phyloP scores from a whole-genome alignment of 1,140 invertebrate genomes.

The Mizuhopecten yessoensis region DNA sequence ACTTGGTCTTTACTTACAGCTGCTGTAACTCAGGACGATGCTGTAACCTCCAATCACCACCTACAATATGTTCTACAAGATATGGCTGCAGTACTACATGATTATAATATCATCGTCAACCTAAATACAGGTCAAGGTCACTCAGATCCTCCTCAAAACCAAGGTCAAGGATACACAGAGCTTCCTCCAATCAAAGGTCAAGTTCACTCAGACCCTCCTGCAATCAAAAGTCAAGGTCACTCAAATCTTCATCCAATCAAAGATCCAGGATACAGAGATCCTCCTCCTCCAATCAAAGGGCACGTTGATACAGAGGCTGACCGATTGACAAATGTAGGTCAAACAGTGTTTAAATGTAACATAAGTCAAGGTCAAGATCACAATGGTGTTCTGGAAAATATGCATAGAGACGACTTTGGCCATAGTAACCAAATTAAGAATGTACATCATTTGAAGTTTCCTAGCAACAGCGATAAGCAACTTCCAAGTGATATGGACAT shows the following conservation, averaged over 20 bases:
- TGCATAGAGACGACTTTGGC: too few species aligned
- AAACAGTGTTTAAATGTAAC: too few species aligned
- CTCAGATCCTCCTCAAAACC: not conserved
- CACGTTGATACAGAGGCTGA: not conserved
- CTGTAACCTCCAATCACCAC: not conserved
- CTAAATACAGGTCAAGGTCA: not conserved
- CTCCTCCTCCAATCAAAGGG: not conserved
- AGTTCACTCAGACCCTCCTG: not conserved
- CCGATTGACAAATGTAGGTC: too few species aligned
- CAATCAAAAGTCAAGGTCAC: not conserved
- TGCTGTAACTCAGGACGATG: not conserved
- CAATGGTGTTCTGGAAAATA: too few species aligned
- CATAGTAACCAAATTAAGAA: too few species aligned
- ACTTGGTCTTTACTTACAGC: not conserved
- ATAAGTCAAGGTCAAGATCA: too few species aligned
- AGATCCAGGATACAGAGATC: not conserved
- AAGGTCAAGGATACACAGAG: not conserved
- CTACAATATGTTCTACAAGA: not conserved
- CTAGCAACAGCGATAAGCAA: not conserved
- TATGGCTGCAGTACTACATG: not conserved
- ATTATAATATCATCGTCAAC: not conserved
- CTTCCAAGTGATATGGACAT: not conserved
- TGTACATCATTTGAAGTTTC: not conserved
- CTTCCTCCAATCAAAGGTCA: not conserved
- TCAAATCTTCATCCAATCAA: not conserved